Conservation (phyloP, 2,113 vertebrate species). For the Pica pica region DNA sequence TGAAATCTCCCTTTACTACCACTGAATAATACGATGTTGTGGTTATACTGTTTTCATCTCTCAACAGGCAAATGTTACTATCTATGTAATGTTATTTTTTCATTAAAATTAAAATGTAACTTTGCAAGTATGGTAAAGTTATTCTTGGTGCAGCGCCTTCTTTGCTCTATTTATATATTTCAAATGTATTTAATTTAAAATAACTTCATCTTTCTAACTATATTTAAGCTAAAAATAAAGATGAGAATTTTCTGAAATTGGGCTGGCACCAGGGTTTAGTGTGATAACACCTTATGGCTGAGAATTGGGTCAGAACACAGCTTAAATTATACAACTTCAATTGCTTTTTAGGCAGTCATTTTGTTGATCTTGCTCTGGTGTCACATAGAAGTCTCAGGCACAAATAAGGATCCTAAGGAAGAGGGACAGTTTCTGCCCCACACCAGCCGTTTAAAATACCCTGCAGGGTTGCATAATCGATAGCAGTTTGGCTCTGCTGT, state of each 20-base stretch:
- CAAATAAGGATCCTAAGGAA: not conserved
- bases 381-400: not conserved
- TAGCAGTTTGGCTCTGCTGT: not conserved
- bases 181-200: slow-evolving; percentile 29
- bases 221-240: slow-evolving; percentile 31
- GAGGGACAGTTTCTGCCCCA: not conserved
- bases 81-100: slow-evolving; percentile 22
- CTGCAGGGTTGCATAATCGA: not conserved
- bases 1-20: not conserved
- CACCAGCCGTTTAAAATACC: not conserved
- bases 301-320: slow-evolving; percentile 1
- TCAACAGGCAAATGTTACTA: not conserved
- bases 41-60: not conserved
- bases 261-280: not conserved
- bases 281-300: slow-evolving; percentile 33
- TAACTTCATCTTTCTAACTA: slow-evolving; percentile 2
- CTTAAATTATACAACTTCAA: slow-evolving; percentile 10
- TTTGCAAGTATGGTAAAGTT: not conserved
- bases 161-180: slow-evolving; percentile 29
- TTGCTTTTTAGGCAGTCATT: slow-evolving; percentile 14
- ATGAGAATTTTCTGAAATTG: slow-evolving; percentile 14
- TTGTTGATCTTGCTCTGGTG: not conserved
- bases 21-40: not conserved
- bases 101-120: slow-evolving; percentile 43
- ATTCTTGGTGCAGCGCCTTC: not conserved